Evolutionary conservation across 2,888 invertebrate species (phyloP).

Genomic region (Xestia ashworthii): DNA sequence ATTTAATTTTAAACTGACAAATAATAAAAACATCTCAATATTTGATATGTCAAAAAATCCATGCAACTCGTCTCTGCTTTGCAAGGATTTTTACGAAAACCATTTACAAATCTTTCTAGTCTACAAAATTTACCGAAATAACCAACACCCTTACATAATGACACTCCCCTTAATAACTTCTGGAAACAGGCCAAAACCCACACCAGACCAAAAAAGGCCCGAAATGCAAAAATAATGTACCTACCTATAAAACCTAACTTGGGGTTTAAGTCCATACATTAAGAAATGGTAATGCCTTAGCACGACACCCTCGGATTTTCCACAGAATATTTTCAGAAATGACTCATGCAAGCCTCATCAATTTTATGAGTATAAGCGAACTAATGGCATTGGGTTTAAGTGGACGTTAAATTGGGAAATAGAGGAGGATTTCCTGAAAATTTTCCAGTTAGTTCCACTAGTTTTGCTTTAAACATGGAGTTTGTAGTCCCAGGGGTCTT

Average conservation of each 20-base stretch:
- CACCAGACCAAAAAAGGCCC: neutral
- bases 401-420: conserved; percentile 2
- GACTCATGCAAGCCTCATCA: conserved; percentile 40
- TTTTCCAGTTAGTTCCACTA: neutral
- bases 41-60: neutral
- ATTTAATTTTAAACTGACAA: neutral
- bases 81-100: too few relatives aligned
- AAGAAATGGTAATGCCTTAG: conserved; percentile 15
- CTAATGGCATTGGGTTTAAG: neutral
- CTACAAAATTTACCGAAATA: neutral
- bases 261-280: neutral
- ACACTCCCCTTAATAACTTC: conserved; percentile 15
- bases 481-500: too few relatives aligned
- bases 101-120: neutral
- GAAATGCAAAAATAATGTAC: conserved; percentile 30
- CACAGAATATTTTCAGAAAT: conserved; percentile 34
- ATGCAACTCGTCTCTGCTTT: neutral
- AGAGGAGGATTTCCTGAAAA: neutral
- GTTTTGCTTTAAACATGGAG: neutral
- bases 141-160: neutral
- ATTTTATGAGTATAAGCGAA: conserved; percentile 37
- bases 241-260: conserved; percentile 14
- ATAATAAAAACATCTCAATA: neutral
- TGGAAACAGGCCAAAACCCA: conserved; percentile 4
- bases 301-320: conserved; percentile 21